These are phyloP conservation scores for Tineola bisselliella DNA, from an alignment of 2,888 invertebrate genomes.

Conservation along the genomic window DNA sequence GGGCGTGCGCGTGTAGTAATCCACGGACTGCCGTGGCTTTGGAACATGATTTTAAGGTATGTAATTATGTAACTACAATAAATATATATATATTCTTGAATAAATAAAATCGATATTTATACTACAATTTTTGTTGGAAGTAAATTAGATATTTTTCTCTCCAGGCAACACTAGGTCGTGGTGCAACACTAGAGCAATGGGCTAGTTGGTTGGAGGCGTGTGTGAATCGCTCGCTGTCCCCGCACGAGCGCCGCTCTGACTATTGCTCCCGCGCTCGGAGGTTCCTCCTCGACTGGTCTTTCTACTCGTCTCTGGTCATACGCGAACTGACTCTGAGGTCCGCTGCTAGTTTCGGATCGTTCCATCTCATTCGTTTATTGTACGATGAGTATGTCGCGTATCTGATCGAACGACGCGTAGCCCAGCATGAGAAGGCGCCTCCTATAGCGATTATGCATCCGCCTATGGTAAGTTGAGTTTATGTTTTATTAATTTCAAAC, in stretches of 20 bases:
- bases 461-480: constrained; percentile 47
- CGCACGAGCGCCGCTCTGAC: constrained; percentile 84
- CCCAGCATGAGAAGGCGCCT: constrained; percentile 87
- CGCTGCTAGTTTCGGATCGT: constrained; percentile 98
- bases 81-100: too few relatives aligned
- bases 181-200: constrained; percentile 96
- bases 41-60: constrained; percentile 88
- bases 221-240: constrained; percentile 88
- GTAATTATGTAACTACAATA: too few relatives aligned
- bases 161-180: constrained; percentile 84
- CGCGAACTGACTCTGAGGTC: constrained; percentile 95
- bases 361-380: constrained; percentile 95
- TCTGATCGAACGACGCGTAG: constrained; percentile 96
- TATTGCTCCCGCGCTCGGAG: constrained; percentile 89
- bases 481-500: constrained; percentile 27
- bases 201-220: constrained; percentile 96
- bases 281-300: constrained; percentile 98
- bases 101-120: too few relatives aligned
- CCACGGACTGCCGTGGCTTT: constrained; percentile 81
- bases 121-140: too few relatives aligned
- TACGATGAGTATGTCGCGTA: constrained; percentile 99
- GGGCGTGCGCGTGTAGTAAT: constrained; percentile 97
- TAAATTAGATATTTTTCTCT: neutral
- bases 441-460: constrained; percentile 91
- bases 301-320: constrained; percentile 98